These are phyloP conservation scores for Acipenser oxyrinchus DNA, from an alignment of 2,797 vertebrate species.

Conservation along the genomic window DNA sequence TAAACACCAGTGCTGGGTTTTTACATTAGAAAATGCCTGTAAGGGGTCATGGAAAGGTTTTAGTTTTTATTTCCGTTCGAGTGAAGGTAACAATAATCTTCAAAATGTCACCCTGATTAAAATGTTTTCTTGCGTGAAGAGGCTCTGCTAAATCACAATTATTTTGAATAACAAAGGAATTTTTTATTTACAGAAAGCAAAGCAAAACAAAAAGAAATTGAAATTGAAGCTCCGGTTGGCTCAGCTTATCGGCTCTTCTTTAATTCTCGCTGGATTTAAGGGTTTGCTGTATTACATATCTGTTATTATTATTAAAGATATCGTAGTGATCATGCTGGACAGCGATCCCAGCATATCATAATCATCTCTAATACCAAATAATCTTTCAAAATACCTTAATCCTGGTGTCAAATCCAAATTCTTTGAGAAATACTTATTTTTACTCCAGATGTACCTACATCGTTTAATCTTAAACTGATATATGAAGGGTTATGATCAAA, in stretches of 20 bases:
- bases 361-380: slow-evolving; percentile 77
- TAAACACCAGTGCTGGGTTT: too few species aligned
- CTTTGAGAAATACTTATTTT: slow-evolving; percentile 51
- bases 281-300: slow-evolving; percentile 23
- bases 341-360: slow-evolving; percentile 61
- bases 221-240: slow-evolving; percentile 49
- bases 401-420: slow-evolving; percentile 72
- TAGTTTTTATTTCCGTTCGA: too few species aligned
- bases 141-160: slow-evolving; percentile 48
- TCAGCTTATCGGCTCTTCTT: slow-evolving; percentile 57
- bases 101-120: slow-evolving; percentile 51
- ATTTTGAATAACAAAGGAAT: slow-evolving; percentile 45
- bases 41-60: too few species aligned
- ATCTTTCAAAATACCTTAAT: slow-evolving; percentile 90
- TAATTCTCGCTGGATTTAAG: slow-evolving; percentile 63
- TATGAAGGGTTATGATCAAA: slow-evolving; percentile 21
- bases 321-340: slow-evolving; percentile 36
- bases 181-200: slow-evolving; percentile 27
- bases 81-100: slow-evolving; percentile 37
- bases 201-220: slow-evolving; percentile 30
- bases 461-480: slow-evolving; percentile 49
- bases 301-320: slow-evolving; percentile 36
- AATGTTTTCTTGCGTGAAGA: slow-evolving; percentile 41
- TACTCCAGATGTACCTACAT: slow-evolving; percentile 59
- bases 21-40: too few species aligned